A percentile compares a stretch with the other conserved stretches of the same genome.
phyloP scores from a whole-genome alignment of 2,113 vertebrate genomes.

The Parus major region DNA sequence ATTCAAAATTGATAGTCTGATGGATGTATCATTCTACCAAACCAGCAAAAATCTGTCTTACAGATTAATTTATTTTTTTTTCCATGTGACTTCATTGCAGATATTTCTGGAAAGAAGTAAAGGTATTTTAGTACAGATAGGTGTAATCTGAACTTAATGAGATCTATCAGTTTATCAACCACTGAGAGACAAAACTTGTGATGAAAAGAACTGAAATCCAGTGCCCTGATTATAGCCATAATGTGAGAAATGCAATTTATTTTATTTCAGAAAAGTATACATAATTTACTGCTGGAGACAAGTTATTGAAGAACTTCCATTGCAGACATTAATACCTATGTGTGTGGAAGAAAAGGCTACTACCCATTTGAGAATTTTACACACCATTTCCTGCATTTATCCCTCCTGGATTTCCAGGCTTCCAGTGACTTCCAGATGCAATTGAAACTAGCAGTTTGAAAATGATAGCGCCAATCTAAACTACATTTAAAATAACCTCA shows the following conservation, averaged over 20 bases:
- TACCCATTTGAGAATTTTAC: constrained; percentile 26
- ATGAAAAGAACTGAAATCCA: not conserved
- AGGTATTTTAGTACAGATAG: not conserved
- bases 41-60: not conserved
- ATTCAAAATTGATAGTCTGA: not conserved
- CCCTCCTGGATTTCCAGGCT: not conserved
- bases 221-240: not conserved
- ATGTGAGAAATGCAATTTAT: not conserved
- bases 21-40: not conserved
- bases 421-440: not conserved
- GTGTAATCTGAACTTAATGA: not conserved
- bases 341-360: constrained; percentile 20
- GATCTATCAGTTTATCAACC: not conserved
- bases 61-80: not conserved
- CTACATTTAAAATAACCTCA: not conserved
- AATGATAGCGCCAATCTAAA: not conserved
- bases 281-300: not conserved
- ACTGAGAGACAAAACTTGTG: not conserved
- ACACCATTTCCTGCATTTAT: constrained; percentile 52
- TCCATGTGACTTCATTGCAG: not conserved
- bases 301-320: not conserved
- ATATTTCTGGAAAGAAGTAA: not conserved
- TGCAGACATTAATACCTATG: constrained; percentile 4
- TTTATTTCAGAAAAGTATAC: not conserved
- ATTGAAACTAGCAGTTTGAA: constrained; percentile 43